phyloP scores from a whole-genome alignment of 2,888 invertebrate species.

The Sminthurinus aureus region DNA sequence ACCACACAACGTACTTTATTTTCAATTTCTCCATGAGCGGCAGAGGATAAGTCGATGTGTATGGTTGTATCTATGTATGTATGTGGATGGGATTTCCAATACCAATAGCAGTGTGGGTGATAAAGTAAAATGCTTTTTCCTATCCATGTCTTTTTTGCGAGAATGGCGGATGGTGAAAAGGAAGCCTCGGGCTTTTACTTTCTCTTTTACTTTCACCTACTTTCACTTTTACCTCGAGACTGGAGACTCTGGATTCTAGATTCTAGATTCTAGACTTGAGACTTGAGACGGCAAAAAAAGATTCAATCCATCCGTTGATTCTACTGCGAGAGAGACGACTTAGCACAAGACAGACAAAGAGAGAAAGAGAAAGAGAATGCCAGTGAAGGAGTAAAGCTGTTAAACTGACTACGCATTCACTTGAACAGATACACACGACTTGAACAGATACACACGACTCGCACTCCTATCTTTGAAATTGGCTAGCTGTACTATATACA shows the following conservation, averaged over 20 bases:
- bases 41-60: too few species aligned
- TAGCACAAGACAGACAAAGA: background rate
- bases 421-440: constrained; percentile 10
- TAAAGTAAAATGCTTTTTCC: too few species aligned
- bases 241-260: too few species aligned
- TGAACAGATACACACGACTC: background rate
- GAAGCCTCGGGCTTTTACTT: background rate
- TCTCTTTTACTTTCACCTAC: background rate
- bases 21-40: too few species aligned
- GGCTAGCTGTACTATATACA: background rate
- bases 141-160: too few species aligned
- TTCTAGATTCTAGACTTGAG: too few species aligned
- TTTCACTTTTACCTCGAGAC: background rate
- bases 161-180: too few species aligned
- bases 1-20: too few species aligned
- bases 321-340: background rate
- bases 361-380: background rate
- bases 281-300: background rate
- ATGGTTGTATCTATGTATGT: too few species aligned
- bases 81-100: too few species aligned
- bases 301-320: background rate
- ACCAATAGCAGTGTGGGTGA: too few species aligned
- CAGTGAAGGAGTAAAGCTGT: constrained; percentile 11
- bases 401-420: constrained; percentile 26
- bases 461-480: constrained; percentile 11